Percentiles rank a stretch among this genome's conserved stretches.
Conservation (phyloP, 2,888 invertebrate genomes). For the Rhabditoides inermis region DNA sequence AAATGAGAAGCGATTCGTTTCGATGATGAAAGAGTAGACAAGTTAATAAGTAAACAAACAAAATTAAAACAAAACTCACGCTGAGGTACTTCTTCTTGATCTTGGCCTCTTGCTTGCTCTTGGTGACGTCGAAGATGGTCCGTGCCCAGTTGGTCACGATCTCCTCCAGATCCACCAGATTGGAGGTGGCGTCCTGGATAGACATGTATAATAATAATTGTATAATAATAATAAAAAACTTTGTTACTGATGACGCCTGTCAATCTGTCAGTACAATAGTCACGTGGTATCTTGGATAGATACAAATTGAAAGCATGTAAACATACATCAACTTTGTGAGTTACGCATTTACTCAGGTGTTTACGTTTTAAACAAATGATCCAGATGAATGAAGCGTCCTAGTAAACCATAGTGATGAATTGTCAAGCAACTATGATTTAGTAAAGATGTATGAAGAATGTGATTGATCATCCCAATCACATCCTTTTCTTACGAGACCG, state of each 20-base stretch:
- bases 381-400: no score
- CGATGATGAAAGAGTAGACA: no score
- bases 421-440: no score
- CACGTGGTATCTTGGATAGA: neutral
- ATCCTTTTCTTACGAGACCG: neutral
- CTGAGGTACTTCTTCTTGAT: conserved; percentile 34
- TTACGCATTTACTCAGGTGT: neutral
- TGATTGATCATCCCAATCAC: no score
- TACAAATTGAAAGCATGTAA: neutral
- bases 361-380: no score
- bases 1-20: no score
- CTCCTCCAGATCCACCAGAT: conserved; percentile 34
- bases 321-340: neutral
- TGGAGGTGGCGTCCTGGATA: conserved; percentile 22
- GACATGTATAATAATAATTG: neutral
- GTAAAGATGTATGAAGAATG: no score
- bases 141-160: conserved; percentile 54
- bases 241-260: no score
- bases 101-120: conserved; percentile 47
- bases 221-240: neutral
- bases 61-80: conserved; percentile 11
- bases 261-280: neutral
- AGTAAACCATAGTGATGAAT: no score
- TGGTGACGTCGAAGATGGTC: conserved; percentile 52
- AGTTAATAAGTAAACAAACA: neutral